A percentile compares a stretch with the other conserved stretches of the same genome.
These are phyloP conservation scores for Solenopsis fugax DNA, from an alignment of 1,140 invertebrate species.

Conservation along the genomic window DNA sequence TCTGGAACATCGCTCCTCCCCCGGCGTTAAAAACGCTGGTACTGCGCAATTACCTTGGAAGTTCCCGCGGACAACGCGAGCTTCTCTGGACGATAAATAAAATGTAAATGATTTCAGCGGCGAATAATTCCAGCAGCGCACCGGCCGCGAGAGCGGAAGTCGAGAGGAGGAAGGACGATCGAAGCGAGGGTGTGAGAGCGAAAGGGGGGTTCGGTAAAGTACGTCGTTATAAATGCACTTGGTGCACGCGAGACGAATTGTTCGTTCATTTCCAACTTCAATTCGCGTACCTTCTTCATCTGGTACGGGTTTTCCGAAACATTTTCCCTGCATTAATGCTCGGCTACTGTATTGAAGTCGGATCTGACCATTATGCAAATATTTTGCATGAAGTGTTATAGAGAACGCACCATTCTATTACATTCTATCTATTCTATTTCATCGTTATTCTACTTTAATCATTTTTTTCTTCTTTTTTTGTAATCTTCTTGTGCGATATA, in stretches of 20 bases:
- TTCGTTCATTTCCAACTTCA: slow-evolving; percentile 60
- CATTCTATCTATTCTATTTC: neutral
- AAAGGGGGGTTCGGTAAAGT: slow-evolving; percentile 64
- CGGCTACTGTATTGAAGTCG: slow-evolving; percentile 14
- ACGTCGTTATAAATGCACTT: slow-evolving; percentile 82
- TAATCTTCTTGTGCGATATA: neutral
- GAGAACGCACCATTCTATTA: neutral
- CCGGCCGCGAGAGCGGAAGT: slow-evolving; percentile 21
- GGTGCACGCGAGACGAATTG: slow-evolving; percentile 82
- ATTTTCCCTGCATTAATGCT: slow-evolving; percentile 46
- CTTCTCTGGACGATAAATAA: slow-evolving; percentile 75
- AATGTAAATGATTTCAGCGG: slow-evolving; percentile 78
- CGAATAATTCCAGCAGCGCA: slow-evolving; percentile 70
- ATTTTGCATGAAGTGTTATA: slow-evolving; percentile 19
- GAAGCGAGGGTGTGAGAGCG: neutral
- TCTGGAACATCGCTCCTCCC: slow-evolving; percentile 52
- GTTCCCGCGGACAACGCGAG: slow-evolving; percentile 58
- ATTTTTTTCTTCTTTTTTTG: neutral
- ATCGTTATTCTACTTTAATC: neutral
- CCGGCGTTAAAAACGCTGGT: slow-evolving; percentile 62
- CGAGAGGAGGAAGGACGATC: slow-evolving; percentile 55
- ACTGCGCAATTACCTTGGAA: slow-evolving; percentile 66
- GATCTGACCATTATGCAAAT: slow-evolving; percentile 45
- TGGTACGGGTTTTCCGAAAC: slow-evolving; percentile 26
- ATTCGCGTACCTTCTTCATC: slow-evolving; percentile 45